phyloP scores from a whole-genome alignment of 2,113 vertebrate genomes.

The Gadus chalcogrammus region DNA sequence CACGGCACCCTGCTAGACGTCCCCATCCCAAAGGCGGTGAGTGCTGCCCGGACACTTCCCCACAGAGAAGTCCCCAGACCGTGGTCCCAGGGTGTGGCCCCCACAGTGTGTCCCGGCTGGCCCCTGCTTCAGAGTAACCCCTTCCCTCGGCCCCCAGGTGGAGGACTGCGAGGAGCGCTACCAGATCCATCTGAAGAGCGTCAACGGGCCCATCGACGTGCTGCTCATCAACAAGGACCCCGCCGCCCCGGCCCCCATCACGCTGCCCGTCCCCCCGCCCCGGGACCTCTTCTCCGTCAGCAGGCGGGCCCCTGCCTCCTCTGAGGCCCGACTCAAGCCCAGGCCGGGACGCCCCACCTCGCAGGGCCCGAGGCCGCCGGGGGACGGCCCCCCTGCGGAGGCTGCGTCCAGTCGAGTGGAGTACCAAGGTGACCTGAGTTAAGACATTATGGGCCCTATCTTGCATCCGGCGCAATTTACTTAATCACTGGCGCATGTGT shows the following conservation, averaged over 20 bases:
- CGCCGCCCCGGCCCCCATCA: slow-evolving; percentile 78
- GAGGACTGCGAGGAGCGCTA: slow-evolving; percentile 86
- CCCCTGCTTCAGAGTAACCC: not conserved
- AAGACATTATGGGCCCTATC: too few relatives aligned
- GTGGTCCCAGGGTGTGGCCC: too few relatives aligned
- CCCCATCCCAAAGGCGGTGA: slow-evolving; percentile 90
- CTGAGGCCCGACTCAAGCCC: not conserved
- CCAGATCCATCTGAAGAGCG: slow-evolving; percentile 92
- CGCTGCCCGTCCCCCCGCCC: slow-evolving; percentile 87
- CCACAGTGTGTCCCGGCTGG: too few relatives aligned
- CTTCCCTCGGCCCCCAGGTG: slow-evolving; percentile 63
- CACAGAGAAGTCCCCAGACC: too few relatives aligned
- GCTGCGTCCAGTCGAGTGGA: slow-evolving; percentile 77
- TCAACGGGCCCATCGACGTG: slow-evolving; percentile 87
- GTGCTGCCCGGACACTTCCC: slow-evolving; percentile 20
- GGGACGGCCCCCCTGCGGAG: slow-evolving; percentile 78
- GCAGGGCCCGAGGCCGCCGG: slow-evolving; percentile 73
- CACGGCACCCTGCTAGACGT: slow-evolving; percentile 88
- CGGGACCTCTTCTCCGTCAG: slow-evolving; percentile 62
- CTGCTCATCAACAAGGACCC: slow-evolving; percentile 89
- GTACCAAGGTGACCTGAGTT: slow-evolving; percentile 77
- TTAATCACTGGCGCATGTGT: too few relatives aligned
- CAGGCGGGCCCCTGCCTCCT: not conserved
- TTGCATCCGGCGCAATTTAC: too few relatives aligned
- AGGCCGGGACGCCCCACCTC: slow-evolving; percentile 3